Conservation (phyloP, 2,888 invertebrate genomes). For the Ptychoptera albimana region DNA sequence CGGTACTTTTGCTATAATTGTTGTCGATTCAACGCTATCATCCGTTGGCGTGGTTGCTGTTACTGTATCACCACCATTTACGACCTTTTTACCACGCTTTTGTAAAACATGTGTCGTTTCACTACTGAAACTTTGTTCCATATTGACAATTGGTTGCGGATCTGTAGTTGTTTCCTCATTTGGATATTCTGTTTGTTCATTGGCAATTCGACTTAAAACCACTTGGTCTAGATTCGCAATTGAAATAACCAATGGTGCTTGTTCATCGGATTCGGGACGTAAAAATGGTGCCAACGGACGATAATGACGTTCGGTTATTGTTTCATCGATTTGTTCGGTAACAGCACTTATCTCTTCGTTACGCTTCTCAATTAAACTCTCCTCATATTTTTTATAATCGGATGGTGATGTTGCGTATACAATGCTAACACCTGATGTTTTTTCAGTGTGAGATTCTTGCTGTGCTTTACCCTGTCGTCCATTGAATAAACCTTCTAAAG, state of each 20-base stretch:
- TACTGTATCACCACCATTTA: too few relatives aligned
- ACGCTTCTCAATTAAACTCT: not conserved
- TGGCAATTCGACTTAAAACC: not conserved
- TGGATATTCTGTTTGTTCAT: too few relatives aligned
- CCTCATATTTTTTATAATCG: conserved; percentile 3
- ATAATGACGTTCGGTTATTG: not conserved
- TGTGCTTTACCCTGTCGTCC: conserved; percentile 20
- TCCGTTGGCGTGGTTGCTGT: conserved; percentile 24
- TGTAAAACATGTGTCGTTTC: conserved; percentile 14
- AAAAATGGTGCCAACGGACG: conserved; percentile 1
- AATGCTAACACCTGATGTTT: conserved; percentile 13
- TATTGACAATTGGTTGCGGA: conserved; percentile 14
- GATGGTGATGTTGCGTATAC: conserved; percentile 32
- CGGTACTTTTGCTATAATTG: conserved; percentile 23
- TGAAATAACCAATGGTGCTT: conserved; percentile 1
- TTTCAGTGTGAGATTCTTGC: not conserved
- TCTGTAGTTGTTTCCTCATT: too few relatives aligned
- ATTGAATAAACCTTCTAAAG: conserved; percentile 46
- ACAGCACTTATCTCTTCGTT: not conserved
- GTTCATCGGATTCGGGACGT: conserved; percentile 3
- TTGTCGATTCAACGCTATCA: conserved; percentile 17
- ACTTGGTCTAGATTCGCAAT: conserved; percentile 4
- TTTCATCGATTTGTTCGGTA: too few relatives aligned
- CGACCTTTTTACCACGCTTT: too few relatives aligned
- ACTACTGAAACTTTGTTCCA: conserved; percentile 22